phyloP scores from a whole-genome alignment of 1,140 invertebrate species.

The Drosophila pectinifera region DNA sequence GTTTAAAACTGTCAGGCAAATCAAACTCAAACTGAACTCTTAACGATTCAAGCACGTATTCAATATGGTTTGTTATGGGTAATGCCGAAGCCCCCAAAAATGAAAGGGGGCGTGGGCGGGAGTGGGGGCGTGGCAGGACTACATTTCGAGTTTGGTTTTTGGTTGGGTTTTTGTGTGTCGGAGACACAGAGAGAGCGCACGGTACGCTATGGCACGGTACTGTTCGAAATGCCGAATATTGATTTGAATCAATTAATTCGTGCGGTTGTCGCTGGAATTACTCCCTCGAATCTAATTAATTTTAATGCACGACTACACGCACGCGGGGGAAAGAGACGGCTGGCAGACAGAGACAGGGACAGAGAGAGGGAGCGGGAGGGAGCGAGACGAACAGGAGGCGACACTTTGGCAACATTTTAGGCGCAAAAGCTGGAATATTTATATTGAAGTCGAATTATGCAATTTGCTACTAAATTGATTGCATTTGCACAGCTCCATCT shows the following conservation, averaged over 20 bases:
- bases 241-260: constrained; percentile 85
- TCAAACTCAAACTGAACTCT: constrained; percentile 77
- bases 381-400: constrained; percentile 48
- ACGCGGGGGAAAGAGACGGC: constrained; percentile 17
- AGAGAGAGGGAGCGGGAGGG: background rate
- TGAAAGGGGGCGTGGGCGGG: background rate
- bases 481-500: constrained; percentile 73
- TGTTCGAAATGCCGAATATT: constrained; percentile 82
- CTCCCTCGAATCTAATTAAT: constrained; percentile 85
- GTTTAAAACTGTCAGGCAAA: constrained; percentile 71
- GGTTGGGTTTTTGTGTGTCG: constrained; percentile 33
- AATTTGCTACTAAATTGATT: constrained; percentile 84
- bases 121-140: constrained; percentile 18
- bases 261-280: constrained; percentile 84
- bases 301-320: constrained; percentile 84
- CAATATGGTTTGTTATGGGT: constrained; percentile 78
- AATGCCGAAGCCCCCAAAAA: constrained; percentile 31
- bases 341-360: background rate
- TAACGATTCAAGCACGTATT: constrained; percentile 78
- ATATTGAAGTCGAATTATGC: constrained; percentile 83
- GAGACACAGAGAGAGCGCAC: constrained; percentile 21
- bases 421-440: constrained; percentile 72
- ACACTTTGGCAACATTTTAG: constrained; percentile 81
- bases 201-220: constrained; percentile 19
- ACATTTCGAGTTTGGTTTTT: constrained; percentile 42